Evolutionary conservation across 2,113 vertebrate genomes (phyloP).

Genomic region (Diadophis punctatus): DNA sequence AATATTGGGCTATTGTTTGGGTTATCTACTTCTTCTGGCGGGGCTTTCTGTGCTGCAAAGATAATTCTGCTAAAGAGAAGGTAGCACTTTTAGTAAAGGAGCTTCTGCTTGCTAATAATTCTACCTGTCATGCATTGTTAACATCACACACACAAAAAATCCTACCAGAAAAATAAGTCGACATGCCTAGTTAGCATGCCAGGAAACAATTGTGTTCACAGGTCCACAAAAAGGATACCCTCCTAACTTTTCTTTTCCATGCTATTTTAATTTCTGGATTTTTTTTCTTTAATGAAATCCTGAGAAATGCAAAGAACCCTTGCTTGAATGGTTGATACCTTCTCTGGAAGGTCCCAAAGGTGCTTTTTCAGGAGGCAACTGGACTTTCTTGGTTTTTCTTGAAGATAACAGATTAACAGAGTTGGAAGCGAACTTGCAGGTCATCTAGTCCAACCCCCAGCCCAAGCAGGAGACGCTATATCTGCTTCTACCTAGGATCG

Average conservation of each 20-base stretch:
- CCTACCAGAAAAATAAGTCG: neutral
- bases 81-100: neutral
- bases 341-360: neutral
- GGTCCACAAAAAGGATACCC: constrained; percentile 19
- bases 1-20: neutral
- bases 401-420: no score
- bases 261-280: neutral
- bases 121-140: neutral
- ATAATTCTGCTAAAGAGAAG: neutral
- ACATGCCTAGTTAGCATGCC: neutral
- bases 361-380: no score
- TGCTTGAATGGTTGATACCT: neutral
- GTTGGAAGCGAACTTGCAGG: no score
- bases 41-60: neutral
- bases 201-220: constrained; percentile 5
- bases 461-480: no score
- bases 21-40: neutral
- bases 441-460: no score
- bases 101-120: neutral
- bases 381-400: no score
- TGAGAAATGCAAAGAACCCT: constrained; percentile 16
- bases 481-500: no score
- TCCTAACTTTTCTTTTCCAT: constrained; percentile 22
- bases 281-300: neutral
- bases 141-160: neutral